Percentiles rank a stretch among this genome's conserved stretches.
phyloP scores from a whole-genome alignment of 1,140 invertebrate genomes.

The Acromyrmex echinatior region DNA sequence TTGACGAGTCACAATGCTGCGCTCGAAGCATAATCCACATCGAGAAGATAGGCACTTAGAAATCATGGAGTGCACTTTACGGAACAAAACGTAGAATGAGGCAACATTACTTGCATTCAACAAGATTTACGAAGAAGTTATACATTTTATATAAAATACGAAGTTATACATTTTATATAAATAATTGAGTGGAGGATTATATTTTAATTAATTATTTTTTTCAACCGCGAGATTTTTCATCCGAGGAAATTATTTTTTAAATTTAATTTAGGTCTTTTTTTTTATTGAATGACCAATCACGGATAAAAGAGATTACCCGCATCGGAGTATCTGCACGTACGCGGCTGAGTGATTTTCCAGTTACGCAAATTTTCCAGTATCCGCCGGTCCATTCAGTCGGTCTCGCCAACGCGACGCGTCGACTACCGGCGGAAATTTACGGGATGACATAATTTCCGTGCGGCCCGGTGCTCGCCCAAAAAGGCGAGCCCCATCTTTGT shows the following conservation, averaged over 20 bases:
- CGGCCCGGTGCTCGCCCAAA: slow-evolving; percentile 6
- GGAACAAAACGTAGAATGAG: neutral
- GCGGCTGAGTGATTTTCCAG: slow-evolving; percentile 56
- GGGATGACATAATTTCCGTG: slow-evolving; percentile 70
- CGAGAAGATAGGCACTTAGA: neutral
- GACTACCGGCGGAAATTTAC: slow-evolving; percentile 65
- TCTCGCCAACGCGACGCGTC: slow-evolving; percentile 26
- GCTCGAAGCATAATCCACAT: neutral
- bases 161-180: neutral
- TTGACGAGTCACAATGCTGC: slow-evolving; percentile 64
- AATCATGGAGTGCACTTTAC: neutral
- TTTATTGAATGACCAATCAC: neutral
- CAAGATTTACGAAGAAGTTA: neutral
- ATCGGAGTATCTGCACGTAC: slow-evolving; percentile 1
- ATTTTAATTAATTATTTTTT: neutral
- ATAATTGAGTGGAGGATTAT: neutral
- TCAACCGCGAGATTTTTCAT: neutral
- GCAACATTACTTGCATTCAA: neutral
- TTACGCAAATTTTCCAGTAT: slow-evolving; percentile 64
- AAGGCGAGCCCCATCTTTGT: neutral
- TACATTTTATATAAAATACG: neutral
- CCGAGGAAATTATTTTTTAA: neutral
- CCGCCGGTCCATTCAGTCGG: slow-evolving; percentile 30
- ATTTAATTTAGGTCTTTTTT: neutral
- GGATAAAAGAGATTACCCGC: slow-evolving; percentile 26